Percentiles rank a stretch among this genome's conserved stretches.
phyloP scores from a whole-genome alignment of 2,113 vertebrate genomes.

The Aramus guarauna region DNA sequence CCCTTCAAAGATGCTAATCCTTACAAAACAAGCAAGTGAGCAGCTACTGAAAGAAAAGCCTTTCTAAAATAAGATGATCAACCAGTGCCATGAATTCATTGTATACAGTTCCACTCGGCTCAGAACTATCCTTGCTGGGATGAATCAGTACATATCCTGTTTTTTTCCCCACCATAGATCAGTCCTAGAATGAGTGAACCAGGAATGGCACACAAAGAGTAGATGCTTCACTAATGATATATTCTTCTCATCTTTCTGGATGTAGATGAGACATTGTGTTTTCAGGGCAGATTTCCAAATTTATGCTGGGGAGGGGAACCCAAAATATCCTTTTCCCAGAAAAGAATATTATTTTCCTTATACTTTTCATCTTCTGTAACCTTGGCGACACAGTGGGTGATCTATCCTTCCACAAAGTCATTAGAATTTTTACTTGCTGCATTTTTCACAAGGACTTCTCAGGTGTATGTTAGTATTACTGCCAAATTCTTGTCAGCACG shows the following conservation, averaged over 20 bases:
- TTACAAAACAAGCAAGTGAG: background rate
- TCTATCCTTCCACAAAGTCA: background rate
- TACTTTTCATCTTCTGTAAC: background rate
- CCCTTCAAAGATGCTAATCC: background rate
- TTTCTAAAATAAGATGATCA: background rate
- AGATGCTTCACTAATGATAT: background rate
- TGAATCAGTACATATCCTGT: fast-evolving
- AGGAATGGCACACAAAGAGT: background rate
- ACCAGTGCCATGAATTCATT: background rate
- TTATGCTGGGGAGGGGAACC: too few relatives aligned
- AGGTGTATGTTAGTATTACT: background rate
- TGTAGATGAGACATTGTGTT: background rate
- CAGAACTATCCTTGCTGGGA: background rate
- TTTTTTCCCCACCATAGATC: background rate
- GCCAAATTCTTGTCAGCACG: conserved; percentile 4
- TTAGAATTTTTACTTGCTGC: background rate
- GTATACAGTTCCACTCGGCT: background rate
- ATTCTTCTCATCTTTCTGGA: background rate
- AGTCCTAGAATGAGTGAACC: background rate
- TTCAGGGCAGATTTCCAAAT: background rate
- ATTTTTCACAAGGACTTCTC: conserved; percentile 25
- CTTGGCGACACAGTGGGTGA: background rate
- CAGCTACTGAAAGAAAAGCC: background rate
- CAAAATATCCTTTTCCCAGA: background rate
- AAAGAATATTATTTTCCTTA: background rate